Conservation (phyloP, 2,888 invertebrate genomes). For the Drosophila neonasuta region DNA sequence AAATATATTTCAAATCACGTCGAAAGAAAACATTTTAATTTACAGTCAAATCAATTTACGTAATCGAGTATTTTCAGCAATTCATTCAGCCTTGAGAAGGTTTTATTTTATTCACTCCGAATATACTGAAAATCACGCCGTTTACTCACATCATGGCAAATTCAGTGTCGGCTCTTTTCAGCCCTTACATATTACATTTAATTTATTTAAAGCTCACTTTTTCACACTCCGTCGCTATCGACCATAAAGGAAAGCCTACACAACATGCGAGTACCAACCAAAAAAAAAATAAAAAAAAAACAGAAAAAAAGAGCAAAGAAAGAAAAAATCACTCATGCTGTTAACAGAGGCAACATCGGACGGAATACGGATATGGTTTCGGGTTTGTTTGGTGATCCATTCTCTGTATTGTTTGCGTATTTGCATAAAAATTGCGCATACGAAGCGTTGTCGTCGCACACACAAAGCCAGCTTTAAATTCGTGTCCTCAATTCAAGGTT, state of each 20-base stretch:
- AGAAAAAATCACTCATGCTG: slow-evolving; percentile 38
- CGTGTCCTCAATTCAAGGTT: slow-evolving; percentile 40
- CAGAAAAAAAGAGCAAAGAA: slow-evolving; percentile 6
- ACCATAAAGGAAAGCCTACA: slow-evolving; percentile 33
- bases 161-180: slow-evolving; percentile 15
- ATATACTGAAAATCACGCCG: slow-evolving; percentile 32
- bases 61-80: slow-evolving; percentile 1
- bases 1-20: not conserved
- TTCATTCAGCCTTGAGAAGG: slow-evolving; percentile 8
- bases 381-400: slow-evolving; percentile 53
- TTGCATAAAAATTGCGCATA: slow-evolving; percentile 73
- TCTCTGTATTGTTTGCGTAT: slow-evolving; percentile 63
- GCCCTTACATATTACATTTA: slow-evolving; percentile 52
- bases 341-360: slow-evolving; percentile 39
- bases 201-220: slow-evolving; percentile 71
- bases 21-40: not conserved
- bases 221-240: slow-evolving; percentile 60
- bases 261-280: not conserved
- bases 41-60: not conserved
- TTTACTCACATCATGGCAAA: slow-evolving; percentile 26
- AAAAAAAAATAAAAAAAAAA: not conserved
- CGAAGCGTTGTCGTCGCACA: slow-evolving; percentile 42
- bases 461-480: slow-evolving; percentile 38
- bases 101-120: slow-evolving; percentile 23
- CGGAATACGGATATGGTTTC: slow-evolving; percentile 49